Percentiles rank a stretch among this genome's conserved stretches.
Conservation (phyloP, 2,113 vertebrate species). For the Chinchilla lanigera region DNA sequence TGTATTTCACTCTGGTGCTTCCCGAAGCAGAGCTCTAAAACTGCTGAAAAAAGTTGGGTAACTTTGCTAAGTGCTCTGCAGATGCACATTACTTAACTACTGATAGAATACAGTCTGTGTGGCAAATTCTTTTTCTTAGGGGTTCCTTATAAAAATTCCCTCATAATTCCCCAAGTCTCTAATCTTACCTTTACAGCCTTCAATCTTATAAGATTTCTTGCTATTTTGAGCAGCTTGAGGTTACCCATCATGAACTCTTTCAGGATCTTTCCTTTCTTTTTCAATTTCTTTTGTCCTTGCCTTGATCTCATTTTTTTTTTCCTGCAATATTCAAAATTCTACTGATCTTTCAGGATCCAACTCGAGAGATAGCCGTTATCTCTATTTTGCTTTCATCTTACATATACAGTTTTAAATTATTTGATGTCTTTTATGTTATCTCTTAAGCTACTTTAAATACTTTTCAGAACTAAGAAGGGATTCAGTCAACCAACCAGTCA, state of each 20-base stretch:
- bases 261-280: neutral
- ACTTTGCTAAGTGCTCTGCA: neutral
- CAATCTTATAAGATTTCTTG: neutral
- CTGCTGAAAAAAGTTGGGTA: neutral
- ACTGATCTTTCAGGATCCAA: constrained; percentile 34
- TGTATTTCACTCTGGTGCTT: neutral
- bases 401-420: constrained; percentile 47
- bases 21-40: neutral
- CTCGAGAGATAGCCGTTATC: neutral
- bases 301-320: constrained; percentile 48
- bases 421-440: constrained; percentile 52
- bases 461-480: constrained; percentile 62
- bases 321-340: constrained; percentile 14
- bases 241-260: constrained; percentile 42
- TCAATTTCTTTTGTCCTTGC: constrained; percentile 41
- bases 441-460: constrained; percentile 63
- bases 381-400: constrained; percentile 58
- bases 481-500: neutral
- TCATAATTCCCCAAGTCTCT: constrained; percentile 9
- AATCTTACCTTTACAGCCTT: constrained; percentile 1
- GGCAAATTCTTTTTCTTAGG: neutral
- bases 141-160: constrained; percentile 15
- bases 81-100: neutral
- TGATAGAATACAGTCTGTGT: neutral
- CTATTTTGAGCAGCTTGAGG: constrained; percentile 37